phyloP scores from a whole-genome alignment of 2,888 invertebrate species.

The Osedax frankpressi region DNA sequence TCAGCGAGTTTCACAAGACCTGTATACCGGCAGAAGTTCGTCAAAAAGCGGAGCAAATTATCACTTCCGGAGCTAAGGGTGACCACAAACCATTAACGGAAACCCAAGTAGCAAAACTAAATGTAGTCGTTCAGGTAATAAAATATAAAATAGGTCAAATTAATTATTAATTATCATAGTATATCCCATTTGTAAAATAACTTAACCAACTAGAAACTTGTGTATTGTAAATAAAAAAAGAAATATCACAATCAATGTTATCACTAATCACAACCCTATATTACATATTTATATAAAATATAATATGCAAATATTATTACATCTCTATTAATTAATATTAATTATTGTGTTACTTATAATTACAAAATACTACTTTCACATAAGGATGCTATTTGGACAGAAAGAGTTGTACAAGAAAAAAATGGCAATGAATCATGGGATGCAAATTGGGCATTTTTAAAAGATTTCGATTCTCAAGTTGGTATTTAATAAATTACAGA shows the following conservation, averaged over 20 bases:
- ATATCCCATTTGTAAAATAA: too few species aligned
- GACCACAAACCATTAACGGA: conserved; percentile 13
- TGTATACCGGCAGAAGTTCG: conserved; percentile 19
- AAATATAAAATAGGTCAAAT: too few species aligned
- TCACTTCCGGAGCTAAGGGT: conserved; percentile 8
- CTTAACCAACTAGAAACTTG: too few species aligned
- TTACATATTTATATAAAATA: too few species aligned
- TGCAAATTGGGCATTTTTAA: conserved; percentile 37
- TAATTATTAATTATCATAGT: too few species aligned
- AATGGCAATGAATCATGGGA: conserved; percentile 37
- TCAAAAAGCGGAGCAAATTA: not conserved
- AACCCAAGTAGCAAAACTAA: conserved; percentile 28
- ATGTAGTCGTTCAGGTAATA: conserved; percentile 35
- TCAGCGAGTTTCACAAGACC: conserved; percentile 23
- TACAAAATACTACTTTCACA: too few species aligned
- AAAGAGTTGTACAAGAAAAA: conserved; percentile 33
- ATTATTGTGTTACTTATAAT: too few species aligned
- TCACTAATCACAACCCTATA: too few species aligned
- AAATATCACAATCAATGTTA: too few species aligned
- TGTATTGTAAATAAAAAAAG: too few species aligned
- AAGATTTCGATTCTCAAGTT: conserved; percentile 39
- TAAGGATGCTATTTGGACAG: conserved; percentile 39
- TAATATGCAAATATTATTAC: too few species aligned
- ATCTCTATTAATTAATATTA: too few species aligned
- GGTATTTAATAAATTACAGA: conserved; percentile 16